Evolutionary conservation across 2,113 vertebrate genomes (phyloP), one percentile per base, ranked within the genome.

Genomic region (Callocephalon fimbriatum): DNA sequence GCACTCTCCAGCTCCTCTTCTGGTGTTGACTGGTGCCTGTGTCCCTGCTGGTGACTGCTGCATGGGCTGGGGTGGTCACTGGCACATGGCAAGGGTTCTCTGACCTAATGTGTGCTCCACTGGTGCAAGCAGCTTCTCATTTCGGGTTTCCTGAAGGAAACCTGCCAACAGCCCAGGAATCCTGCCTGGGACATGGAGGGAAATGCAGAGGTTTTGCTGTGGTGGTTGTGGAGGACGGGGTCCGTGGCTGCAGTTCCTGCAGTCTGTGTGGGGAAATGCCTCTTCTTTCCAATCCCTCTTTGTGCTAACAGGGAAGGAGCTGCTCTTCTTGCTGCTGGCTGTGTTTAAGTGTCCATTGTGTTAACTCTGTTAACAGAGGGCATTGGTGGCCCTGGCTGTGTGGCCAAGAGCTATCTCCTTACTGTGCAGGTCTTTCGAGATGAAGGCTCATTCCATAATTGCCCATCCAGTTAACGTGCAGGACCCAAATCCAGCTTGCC

Each of bases 391-490:
- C 31, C 63, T 1, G 73, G 16, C n/a, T 17, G 6, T 1, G 58
- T 0, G 7, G 2, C 73, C 68, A 0, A 1, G 56, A 27, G 40
- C 53, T 6, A 0, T 0, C 32, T 32, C 56, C 37, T 14, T 12
- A 0, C 45, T 0, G 15, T 0, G 31, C 17, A 1, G 2, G 7
- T 3, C 32, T 61, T 18, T 16, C 9, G 2, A 27, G 2, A 0
- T 1, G 26, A 11, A 5, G 7, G 21, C 1, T 32, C 14, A 2
- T 16, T 42, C 29, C 32, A 2, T 1, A 25, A 22, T 15, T 4
- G 20, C 68, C 9, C 3, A 3, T 37, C 27, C 72, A 7, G 31
- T 4, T 16, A 19, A 31, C 0, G 7, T 0, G 22, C 72, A 4
- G 47, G 29, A 23, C 16, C 32, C 0, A 23, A 29, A 15, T 27